Base-by-base conservation (phyloP, 2,797 vertebrate genomes). In the Decapterus maruadsi region DNA sequence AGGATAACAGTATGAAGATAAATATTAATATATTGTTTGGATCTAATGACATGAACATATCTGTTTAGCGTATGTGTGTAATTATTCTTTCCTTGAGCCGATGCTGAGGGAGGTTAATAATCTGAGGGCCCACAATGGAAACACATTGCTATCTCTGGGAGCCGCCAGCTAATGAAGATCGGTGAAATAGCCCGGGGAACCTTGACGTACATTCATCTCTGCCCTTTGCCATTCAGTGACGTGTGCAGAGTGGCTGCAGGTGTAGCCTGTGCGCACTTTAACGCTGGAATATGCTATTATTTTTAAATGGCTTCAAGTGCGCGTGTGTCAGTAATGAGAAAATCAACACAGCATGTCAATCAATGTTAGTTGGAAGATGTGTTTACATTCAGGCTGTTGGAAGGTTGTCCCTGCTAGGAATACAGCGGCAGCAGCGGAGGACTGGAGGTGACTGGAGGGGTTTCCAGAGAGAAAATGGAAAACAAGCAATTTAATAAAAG, bases 171-270 rank as follows among this genome's bases (percentile, higher is more conserved):
- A 85, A 92, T 87, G 84, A 90, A 84, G 80, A 81, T 75, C 80
- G 48, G 81, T 58, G 86, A 89, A 94, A 94, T 72, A 95, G 86
- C 93, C 90, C 0, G 36, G 72, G 81, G 93, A 71, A 71, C 73
- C 77, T 54, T 68, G 57, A 88, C 73, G 81, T 17, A 82, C 77
- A 88, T 68, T 80, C 62, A 59, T 51, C 69, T 51, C 57, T 78
- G 71, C 53, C 83, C 76, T 89, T 87, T 88, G 78, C 38, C 80
- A 58, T 82, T 85, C 87, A 0, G 17, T 42, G 20, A 26, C 16
- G 34, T 0, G 26, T 55, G 38, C 60, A 34, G 62, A 36, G 76
- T 64, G 36, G 70, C 75, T 71, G 78, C 75, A 78, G 81, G 70
- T 76, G 10, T 12, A 72, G 46, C 59, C 64, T 3, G 4, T 13